A percentile compares a stretch with the other conserved stretches of the same genome.
Evolutionary conservation across 2,888 invertebrate genomes (phyloP).

Genomic region (Agrochola macilenta): DNA sequence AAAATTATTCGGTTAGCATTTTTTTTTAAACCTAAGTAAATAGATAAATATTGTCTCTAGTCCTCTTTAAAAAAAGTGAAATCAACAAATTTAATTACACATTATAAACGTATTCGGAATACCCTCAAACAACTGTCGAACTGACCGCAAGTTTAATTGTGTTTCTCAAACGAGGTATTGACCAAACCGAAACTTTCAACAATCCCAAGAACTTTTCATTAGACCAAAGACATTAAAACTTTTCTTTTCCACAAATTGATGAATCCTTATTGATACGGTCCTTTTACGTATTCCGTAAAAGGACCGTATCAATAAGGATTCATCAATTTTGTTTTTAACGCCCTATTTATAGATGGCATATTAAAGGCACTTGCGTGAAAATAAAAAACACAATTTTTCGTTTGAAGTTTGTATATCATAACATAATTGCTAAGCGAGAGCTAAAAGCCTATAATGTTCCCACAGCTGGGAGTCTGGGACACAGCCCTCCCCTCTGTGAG

Average conservation of each 20-base stretch:
- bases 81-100: constrained; percentile 10
- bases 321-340: constrained; percentile 17
- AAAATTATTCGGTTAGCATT: not conserved
- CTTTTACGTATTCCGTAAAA: constrained; percentile 12
- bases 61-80: not conserved
- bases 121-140: constrained; percentile 59
- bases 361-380: not conserved
- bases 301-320: too few species aligned
- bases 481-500: not conserved
- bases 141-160: constrained; percentile 75
- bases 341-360: not conserved
- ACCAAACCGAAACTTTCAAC: constrained; percentile 65
- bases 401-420: not conserved
- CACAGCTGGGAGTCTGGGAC: not conserved
- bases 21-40: too few species aligned
- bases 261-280: constrained; percentile 42
- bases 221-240: constrained; percentile 62
- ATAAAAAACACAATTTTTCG: not conserved
- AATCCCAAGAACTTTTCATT: constrained; percentile 60
- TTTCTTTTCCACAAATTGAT: constrained; percentile 62
- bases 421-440: too few species aligned
- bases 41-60: not conserved
- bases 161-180: constrained; percentile 69
- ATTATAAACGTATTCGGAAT: constrained; percentile 18
- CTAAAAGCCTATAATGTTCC: not conserved